Evolutionary conservation across 2,888 invertebrate species (phyloP).

Genomic region (Nezara viridula): DNA sequence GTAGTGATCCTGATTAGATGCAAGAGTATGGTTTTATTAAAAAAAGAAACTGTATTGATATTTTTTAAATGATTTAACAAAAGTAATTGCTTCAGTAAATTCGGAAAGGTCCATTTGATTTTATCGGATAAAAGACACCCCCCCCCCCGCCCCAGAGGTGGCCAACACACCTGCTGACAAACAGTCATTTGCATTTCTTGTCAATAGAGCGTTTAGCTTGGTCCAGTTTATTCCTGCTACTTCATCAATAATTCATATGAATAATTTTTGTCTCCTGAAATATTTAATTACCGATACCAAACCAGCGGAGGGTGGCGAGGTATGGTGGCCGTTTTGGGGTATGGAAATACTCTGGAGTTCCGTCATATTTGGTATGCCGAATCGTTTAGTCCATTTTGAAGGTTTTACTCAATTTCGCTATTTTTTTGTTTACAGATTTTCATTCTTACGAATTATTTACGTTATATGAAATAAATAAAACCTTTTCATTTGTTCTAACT

Average conservation of each 20-base stretch:
- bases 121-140: background rate
- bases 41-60: too few relatives aligned
- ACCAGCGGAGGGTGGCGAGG: background rate
- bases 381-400: too few relatives aligned
- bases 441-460: too few relatives aligned
- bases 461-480: too few relatives aligned
- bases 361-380: too few relatives aligned
- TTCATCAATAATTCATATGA: conserved; percentile 29
- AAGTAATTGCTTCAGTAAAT: background rate
- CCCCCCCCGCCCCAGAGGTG: too few relatives aligned
- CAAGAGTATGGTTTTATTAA: too few relatives aligned
- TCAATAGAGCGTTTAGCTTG: conserved; percentile 2
- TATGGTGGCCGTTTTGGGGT: background rate
- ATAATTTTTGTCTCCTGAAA: background rate
- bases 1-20: too few relatives aligned
- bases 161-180: background rate
- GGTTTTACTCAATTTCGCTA: too few relatives aligned
- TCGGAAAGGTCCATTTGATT: background rate
- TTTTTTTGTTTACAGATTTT: too few relatives aligned
- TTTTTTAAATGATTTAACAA: background rate
- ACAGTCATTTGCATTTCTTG: conserved; percentile 3
- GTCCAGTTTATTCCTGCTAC: background rate
- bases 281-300: background rate
- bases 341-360: background rate
- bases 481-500: too few relatives aligned